Conservation (phyloP, 2,113 vertebrate species). For the Pelmatolapia mariae region DNA sequence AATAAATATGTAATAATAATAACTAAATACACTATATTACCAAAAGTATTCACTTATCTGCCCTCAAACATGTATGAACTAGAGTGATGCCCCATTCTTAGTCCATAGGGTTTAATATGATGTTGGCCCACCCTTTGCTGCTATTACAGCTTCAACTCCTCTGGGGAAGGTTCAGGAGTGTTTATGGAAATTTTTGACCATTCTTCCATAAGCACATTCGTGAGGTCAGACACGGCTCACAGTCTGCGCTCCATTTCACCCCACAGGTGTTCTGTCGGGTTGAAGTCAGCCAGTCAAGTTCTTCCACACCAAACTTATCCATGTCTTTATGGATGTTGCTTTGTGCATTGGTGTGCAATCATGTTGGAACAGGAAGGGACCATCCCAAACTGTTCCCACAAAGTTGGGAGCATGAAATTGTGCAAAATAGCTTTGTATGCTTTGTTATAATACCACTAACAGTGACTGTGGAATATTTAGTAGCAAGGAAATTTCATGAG, state of each 20-base stretch:
- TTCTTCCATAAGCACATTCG: neutral
- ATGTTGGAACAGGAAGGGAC: neutral
- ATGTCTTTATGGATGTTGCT: neutral
- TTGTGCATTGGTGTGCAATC: neutral
- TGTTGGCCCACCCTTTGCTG: neutral
- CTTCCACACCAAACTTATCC: neutral
- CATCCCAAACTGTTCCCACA: neutral
- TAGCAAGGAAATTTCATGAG: neutral
- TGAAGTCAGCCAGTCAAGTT: neutral
- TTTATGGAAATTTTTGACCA: neutral
- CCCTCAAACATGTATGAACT: neutral
- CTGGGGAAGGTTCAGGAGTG: neutral
- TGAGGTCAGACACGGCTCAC: neutral
- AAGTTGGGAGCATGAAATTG: neutral
- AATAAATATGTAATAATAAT: neutral
- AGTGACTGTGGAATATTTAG: neutral
- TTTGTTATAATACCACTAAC: neutral
- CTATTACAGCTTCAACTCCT: neutral
- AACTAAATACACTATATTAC: neutral
- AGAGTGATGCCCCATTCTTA: neutral
- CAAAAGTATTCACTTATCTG: neutral
- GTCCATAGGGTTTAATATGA: neutral
- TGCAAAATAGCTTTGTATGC: neutral
- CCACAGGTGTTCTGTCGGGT: neutral
- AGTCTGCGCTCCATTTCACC: neutral